phyloP scores from a whole-genome alignment of 1,140 invertebrate species.

The Hypsibius dujardini region DNA sequence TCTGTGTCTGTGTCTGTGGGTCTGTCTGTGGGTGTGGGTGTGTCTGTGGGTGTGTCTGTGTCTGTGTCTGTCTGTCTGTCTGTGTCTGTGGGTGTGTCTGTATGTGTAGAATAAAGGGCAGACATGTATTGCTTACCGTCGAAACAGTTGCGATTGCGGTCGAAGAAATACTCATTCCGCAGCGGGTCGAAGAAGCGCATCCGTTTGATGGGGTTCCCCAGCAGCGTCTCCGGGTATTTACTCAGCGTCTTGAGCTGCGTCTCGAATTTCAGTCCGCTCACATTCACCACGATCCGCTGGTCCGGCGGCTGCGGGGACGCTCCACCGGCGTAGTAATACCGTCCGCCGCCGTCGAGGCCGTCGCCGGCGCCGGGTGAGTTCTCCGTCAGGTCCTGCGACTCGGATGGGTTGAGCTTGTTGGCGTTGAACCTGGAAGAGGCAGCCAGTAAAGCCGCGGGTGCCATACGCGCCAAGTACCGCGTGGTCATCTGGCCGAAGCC shows the following conservation, averaged over 20 bases:
- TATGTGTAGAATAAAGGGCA: neutral
- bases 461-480: slow-evolving; percentile 13
- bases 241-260: slow-evolving; percentile 24
- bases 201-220: slow-evolving; percentile 1
- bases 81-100: no score
- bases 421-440: slow-evolving; percentile 16
- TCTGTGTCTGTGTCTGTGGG: no score
- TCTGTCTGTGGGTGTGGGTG: no score
- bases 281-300: slow-evolving; percentile 19
- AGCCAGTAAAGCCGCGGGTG: slow-evolving; percentile 1
- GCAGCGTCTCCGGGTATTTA: slow-evolving; percentile 25
- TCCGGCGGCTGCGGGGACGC: neutral
- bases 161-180: slow-evolving; percentile 99
- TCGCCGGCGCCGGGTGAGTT: neutral
- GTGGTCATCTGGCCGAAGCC: slow-evolving; percentile 12
- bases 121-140: slow-evolving; percentile 41
- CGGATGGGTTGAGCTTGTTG: neutral
- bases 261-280: slow-evolving; percentile 15
- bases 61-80: no score
- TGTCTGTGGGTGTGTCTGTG: no score
- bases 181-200: slow-evolving; percentile 75
- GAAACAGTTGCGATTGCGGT: slow-evolving; percentile 91
- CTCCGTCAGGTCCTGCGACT: neutral
- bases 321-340: neutral
- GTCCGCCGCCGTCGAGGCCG: neutral